A percentile compares a stretch with the other conserved stretches of the same genome.
phyloP scores from a whole-genome alignment of 2,113 vertebrate species.

The Spermophilus dauricus region DNA sequence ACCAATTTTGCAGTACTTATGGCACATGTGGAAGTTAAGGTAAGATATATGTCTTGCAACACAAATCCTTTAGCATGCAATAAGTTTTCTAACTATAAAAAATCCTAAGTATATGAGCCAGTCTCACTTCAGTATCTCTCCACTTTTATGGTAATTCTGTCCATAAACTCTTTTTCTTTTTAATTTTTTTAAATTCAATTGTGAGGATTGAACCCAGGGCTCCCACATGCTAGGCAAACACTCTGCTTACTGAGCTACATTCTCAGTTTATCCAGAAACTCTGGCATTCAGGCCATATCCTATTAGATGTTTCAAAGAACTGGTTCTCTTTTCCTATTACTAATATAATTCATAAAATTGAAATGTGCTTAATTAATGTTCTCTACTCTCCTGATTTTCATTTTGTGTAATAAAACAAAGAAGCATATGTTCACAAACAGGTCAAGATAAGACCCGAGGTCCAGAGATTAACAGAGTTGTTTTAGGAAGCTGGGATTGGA shows the following conservation, averaged over 20 bases:
- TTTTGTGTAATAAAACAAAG: background rate
- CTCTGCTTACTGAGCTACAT: no score
- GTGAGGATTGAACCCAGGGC: no score
- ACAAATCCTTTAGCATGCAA: background rate
- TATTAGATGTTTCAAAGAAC: background rate
- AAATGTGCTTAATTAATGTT: background rate
- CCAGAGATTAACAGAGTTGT: background rate
- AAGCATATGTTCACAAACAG: background rate
- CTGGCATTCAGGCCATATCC: background rate
- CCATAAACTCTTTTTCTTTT: background rate
- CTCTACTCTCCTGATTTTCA: background rate
- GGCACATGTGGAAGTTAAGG: slow-evolving; percentile 99
- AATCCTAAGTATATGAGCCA: background rate
- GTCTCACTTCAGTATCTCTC: background rate
- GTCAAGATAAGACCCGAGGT: background rate
- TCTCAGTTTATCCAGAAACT: background rate
- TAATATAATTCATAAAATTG: background rate
- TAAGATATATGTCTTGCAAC: slow-evolving; percentile 82
- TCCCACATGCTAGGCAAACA: no score
- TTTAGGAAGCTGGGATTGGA: background rate
- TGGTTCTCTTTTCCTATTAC: background rate
- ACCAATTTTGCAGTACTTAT: slow-evolving; percentile 99
- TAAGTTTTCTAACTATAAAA: background rate
- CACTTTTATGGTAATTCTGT: background rate
- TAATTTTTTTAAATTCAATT: no score